A percentile compares a stretch with the other conserved stretches of the same genome.
Conservation (phyloP, 2,888 invertebrate genomes). For the Linhomoeus sp. region DNA sequence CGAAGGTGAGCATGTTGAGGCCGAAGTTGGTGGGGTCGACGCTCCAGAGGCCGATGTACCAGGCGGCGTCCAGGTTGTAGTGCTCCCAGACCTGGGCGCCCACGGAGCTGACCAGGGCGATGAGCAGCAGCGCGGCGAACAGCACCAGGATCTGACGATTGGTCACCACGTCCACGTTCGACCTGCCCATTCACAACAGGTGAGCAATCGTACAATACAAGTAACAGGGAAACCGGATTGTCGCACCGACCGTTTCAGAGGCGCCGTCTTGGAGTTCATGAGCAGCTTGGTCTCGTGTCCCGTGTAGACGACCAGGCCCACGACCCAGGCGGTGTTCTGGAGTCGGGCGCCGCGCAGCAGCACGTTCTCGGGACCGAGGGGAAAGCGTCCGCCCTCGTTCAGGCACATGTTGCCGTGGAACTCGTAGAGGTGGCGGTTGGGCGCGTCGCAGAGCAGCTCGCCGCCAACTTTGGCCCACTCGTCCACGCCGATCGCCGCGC, state of each 20-base stretch:
- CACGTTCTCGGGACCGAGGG: constrained; percentile 58
- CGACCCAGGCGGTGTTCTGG: constrained; percentile 81
- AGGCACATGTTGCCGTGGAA: constrained; percentile 50
- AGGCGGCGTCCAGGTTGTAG: constrained; percentile 42
- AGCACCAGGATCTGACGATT: constrained; percentile 57
- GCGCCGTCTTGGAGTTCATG: constrained; percentile 63
- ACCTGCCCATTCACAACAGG: constrained; percentile 30
- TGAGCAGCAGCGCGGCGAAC: constrained; percentile 66
- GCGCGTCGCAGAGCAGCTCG: constrained; percentile 73
- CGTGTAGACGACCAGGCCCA: constrained; percentile 73
- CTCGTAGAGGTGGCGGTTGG: constrained; percentile 82
- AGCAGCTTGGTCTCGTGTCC: constrained; percentile 94
- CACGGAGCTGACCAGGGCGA: constrained; percentile 71
- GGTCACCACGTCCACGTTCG: constrained; percentile 20
- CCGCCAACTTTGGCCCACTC: constrained; percentile 52
- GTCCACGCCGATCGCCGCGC: constrained; percentile 46
- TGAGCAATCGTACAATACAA: too few species aligned
- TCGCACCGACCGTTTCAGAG: constrained; percentile 54
- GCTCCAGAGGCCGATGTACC: constrained; percentile 51
- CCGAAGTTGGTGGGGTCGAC: constrained; percentile 32
- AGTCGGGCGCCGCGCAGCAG: constrained; percentile 78
- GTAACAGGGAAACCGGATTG: not conserved
- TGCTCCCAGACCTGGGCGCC: constrained; percentile 67
- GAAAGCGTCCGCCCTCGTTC: constrained; percentile 41
- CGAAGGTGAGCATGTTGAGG: constrained; percentile 91